Conservation (phyloP, 2,113 vertebrate genomes). For the Alces alces region DNA sequence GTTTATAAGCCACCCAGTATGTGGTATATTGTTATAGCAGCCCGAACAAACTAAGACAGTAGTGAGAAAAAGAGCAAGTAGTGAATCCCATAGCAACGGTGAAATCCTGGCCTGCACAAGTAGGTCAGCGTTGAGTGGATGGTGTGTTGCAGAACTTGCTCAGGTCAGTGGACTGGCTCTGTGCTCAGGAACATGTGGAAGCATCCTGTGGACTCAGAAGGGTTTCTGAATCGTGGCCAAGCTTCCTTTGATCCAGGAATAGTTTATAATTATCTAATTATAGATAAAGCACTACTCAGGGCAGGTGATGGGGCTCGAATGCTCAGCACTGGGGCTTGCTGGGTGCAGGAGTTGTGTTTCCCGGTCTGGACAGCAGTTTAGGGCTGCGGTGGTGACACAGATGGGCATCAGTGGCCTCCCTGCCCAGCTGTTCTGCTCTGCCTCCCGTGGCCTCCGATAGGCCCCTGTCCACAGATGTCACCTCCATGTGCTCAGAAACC, state of each 20-base stretch:
- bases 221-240: not conserved
- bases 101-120: not conserved
- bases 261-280: not conserved
- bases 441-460: not conserved
- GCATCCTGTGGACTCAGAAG: not conserved
- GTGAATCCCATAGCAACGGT: not conserved
- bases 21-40: not conserved
- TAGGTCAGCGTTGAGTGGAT: no score
- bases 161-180: no score
- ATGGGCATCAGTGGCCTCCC: not conserved
- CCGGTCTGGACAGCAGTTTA: not conserved
- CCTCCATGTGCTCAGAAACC: not conserved
- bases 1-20: rapidly evolving
- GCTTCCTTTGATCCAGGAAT: not conserved
- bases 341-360: not conserved
- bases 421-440: not conserved
- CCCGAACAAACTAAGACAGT: not conserved
- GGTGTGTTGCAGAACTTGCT: not conserved
- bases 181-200: no score
- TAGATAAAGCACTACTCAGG: not conserved
- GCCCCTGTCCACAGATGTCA: not conserved
- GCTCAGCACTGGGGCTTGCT: not conserved
- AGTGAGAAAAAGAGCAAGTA: not conserved
- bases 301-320: not conserved
- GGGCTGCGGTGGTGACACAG: rapidly evolving